Base-by-base conservation (phyloP, 2,797 vertebrate species). In the Rhynchonycteris naso region DNA sequence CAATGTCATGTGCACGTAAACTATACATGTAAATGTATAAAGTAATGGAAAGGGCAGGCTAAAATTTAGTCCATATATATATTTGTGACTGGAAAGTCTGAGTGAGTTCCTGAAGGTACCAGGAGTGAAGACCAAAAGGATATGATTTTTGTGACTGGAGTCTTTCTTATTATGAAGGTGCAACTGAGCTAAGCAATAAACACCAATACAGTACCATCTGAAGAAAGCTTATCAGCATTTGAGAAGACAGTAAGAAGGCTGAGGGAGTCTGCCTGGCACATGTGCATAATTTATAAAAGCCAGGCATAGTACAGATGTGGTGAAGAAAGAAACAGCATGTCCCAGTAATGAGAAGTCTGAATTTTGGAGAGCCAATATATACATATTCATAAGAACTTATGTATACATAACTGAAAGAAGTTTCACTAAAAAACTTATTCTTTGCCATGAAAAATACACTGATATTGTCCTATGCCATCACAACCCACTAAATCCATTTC, bases 51-150 rank as follows among this genome's bases (percentile, higher is more conserved):
- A 90, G 26, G 8, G 8, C 12, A 65, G 52, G 24, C 80, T 95
- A 85, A 96, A 94, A 61, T 61, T 75, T 86, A 75, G 69, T 61
- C 84, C 15, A 56, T 54, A 26, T 65, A 56, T 58, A 24, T 69
- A 69, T 72, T 63, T 95, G 15, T 71, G 33, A 85, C 0, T 63
- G 22, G 35, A 86, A 94, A 97, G 87, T 59, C 58, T 72, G 56
- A 88, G 83, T 72, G 56, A 88, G 83, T 78, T 93, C 11, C 72
- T 88, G 19, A 76, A 71, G 24, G 30, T 19, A 94, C 35, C 68
- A 94, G 24, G 63, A 74, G 33, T 50, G 19, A 92, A 85, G 33
- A 76, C 30, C 24, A 85, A 87, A 91, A 75, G 28, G 22, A 83
- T 10, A 21, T 72, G 33, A 68, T 63, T 68, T 61, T 58, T 79